A percentile compares a stretch with the other conserved stretches of the same genome.
Evolutionary conservation across 2,888 invertebrate species (phyloP).

Genomic region (Sclerodermus sp.): DNA sequence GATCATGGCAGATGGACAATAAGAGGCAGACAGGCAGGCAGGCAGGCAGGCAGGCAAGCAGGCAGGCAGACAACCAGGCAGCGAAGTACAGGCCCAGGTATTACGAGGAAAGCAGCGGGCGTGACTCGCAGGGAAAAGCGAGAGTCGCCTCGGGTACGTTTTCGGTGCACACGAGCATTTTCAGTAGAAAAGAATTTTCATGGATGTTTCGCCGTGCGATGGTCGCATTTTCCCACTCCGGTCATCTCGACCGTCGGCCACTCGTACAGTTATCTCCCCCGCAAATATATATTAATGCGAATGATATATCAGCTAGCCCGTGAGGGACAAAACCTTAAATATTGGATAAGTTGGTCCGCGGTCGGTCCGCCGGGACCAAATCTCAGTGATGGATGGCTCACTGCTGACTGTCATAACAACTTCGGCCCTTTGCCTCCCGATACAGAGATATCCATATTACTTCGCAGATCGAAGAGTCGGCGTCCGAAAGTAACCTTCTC

Average conservation of each 20-base stretch:
- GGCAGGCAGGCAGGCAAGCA: no score
- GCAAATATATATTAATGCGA: constrained; percentile 58
- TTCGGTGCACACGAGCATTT: no score
- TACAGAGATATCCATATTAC: constrained; percentile 2
- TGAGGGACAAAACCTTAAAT: constrained; percentile 59
- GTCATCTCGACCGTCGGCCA: neutral
- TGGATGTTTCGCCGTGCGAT: no score
- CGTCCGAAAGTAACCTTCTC: constrained; percentile 4
- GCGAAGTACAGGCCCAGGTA: no score
- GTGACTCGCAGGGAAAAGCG: no score
- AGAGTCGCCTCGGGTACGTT: no score
- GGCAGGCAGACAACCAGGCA: no score
- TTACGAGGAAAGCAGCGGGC: no score
- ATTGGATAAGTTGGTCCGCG: constrained; percentile 56
- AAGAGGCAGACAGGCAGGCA: no score
- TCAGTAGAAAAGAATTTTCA: no score
- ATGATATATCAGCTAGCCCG: constrained; percentile 55
- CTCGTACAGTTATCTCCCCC: constrained; percentile 46
- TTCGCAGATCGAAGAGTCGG: constrained; percentile 1
- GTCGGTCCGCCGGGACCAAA: constrained; percentile 52
- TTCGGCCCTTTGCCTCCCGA: constrained; percentile 26
- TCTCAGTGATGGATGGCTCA: constrained; percentile 54
- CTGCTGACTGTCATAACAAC: constrained; percentile 58
- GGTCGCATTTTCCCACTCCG: no score
- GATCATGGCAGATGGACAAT: no score